Evolutionary conservation across 2,797 vertebrate genomes (phyloP).

Genomic region (Sebastes hubbsi): DNA sequence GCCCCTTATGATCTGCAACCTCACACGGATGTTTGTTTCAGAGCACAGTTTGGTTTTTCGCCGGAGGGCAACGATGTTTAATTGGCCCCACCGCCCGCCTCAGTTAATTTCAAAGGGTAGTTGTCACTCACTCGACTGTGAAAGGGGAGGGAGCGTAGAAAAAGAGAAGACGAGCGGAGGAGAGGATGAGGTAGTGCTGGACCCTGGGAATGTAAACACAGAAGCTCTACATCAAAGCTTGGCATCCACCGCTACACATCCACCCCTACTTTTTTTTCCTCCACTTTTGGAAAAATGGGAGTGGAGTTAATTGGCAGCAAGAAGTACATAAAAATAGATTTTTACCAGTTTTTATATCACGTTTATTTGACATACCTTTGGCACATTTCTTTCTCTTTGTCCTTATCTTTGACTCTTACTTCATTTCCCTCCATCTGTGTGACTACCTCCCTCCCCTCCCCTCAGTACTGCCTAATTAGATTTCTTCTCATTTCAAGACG

Average conservation of each 20-base stretch:
- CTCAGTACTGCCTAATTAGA: slow-evolving; percentile 34
- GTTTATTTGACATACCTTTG: neutral
- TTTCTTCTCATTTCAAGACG: slow-evolving; percentile 35
- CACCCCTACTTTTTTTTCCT: neutral
- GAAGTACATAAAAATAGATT: neutral
- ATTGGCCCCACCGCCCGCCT: slow-evolving; percentile 37
- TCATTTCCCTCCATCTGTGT: slow-evolving; percentile 19
- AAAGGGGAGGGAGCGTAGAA: slow-evolving; percentile 18
- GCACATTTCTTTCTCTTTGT: neutral
- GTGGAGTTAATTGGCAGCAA: slow-evolving; percentile 27
- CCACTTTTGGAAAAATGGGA: neutral
- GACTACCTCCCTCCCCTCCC: neutral
- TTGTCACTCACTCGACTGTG: slow-evolving; percentile 43
- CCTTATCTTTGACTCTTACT: neutral
- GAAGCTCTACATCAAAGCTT: slow-evolving; percentile 34
- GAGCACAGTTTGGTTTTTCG: slow-evolving; percentile 10
- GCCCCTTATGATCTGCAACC: neutral
- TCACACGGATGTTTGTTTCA: neutral
- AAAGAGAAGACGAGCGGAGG: slow-evolving; percentile 6
- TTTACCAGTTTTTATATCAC: neutral
- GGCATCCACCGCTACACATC: slow-evolving; percentile 8
- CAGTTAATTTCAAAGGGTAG: slow-evolving; percentile 51
- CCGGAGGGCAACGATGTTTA: slow-evolving; percentile 23
- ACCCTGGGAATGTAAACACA: slow-evolving; percentile 63
- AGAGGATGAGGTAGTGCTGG: slow-evolving; percentile 36